Evolutionary conservation across 2,888 invertebrate species (phyloP).

Genomic region (Ochropacha duplaris): DNA sequence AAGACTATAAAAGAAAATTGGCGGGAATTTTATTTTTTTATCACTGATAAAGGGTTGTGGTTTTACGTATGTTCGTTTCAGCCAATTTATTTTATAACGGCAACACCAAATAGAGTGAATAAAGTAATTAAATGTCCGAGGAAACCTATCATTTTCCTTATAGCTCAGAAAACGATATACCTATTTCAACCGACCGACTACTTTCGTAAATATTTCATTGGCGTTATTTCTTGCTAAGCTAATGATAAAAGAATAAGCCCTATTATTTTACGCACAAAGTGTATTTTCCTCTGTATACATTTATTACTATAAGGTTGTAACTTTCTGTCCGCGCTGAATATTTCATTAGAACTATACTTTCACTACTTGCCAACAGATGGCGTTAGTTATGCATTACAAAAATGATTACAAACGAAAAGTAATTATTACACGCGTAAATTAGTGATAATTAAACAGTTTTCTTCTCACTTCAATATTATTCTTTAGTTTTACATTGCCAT

Average conservation of each 20-base stretch:
- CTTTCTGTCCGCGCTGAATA: constrained; percentile 63
- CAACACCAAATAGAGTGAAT: not conserved
- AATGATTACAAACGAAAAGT: not conserved
- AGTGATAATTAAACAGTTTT: no score
- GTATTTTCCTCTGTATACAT: constrained; percentile 32
- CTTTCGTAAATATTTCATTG: constrained; percentile 62
- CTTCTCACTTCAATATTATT: not conserved
- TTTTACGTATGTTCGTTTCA: not conserved
- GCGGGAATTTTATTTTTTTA: not conserved
- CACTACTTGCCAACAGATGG: constrained; percentile 43
- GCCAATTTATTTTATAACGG: not conserved
- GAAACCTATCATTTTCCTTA: constrained; percentile 23
- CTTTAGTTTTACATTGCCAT: not conserved
- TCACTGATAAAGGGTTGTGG: not conserved
- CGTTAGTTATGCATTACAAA: constrained; percentile 11
- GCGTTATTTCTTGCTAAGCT: constrained; percentile 50
- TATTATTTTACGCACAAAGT: constrained; percentile 30
- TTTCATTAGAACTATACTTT: constrained; percentile 45
- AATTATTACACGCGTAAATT: no score
- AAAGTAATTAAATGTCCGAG: constrained; percentile 41
- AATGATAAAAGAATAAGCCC: constrained; percentile 34
- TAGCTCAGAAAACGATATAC: constrained; percentile 43
- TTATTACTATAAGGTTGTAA: constrained; percentile 61
- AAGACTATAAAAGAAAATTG: not conserved
- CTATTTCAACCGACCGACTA: constrained; percentile 56